Base-by-base conservation (phyloP, 2,113 vertebrate species). In the Leptobrachium ailaonicum region DNA sequence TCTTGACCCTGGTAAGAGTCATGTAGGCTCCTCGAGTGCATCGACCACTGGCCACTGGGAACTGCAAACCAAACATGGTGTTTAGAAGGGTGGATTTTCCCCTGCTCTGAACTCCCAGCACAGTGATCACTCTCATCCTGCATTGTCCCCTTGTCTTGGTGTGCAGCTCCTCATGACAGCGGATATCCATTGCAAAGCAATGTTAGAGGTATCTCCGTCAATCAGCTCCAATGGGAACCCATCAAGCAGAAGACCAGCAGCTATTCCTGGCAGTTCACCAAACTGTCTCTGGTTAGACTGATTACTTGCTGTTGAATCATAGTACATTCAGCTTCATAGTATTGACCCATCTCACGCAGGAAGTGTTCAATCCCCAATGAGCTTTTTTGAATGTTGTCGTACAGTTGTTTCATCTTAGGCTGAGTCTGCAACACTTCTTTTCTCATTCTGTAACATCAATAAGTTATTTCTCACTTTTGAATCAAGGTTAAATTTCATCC, bases 11-110 rank as follows among this genome's bases (percentile, higher is more conserved):
- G 43, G 43, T 44, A 44, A 68, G 66, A 11, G 87, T 32, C 87
- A 90, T 87, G 80, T 89, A 94, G 9, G 93, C 83, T 2, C 93
- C 20, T 32, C 84, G 90, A 0, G 87, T 87, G 2, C 88, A 85
- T 63, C 82, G 86, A 64, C 83, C 83, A 73, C 77, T 82, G 87
- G 85, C 0, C 88, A 86, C 20, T 1, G 87, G 87, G 75, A 95
- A 95, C 66, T 86, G 91, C 7, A 92, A 84, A 2, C 92, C 92
- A 77, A 96, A 95, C 85, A 96, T 86, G 67, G 92, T 90, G 71
- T 91, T 94, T 12, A 96, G 87, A 4, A 95, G 83, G 1, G 93
- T 90, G 73, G 91, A 89, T 32, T 94, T 32, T 41, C 94, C 94
- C 1, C 93, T 93, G 85, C 92, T 93, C 1, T 94, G 92, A 6